Evolutionary conservation across 2,113 vertebrate genomes (phyloP), one percentile per base, ranked within the genome.

Genomic region (Colossoma macropomum): DNA sequence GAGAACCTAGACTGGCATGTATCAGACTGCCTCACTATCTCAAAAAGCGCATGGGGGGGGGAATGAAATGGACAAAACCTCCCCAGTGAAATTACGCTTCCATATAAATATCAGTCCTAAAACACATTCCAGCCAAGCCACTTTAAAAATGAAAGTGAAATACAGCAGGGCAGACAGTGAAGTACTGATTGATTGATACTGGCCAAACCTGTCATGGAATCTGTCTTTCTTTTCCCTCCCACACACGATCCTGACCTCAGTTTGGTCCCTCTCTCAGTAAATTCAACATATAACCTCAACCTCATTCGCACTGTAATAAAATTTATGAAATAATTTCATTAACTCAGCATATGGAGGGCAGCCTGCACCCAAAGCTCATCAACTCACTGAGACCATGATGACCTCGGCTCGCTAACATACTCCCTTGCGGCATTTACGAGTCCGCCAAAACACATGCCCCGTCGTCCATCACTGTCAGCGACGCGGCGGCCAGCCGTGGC

Each of bases 381-480:
- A 72, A 48, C 30, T 56, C 62, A 5, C 21, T 0, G 15, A 38
- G 75, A 71, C 13, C 4, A 30, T 8, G 66, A 25, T 73, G 80
- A 84, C 77, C 79, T 65, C 28, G 1, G 10, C 68, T 56, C 52
- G 27, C 59, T 28, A 62, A 69, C 66, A 62, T 72, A 70, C 38
- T 60, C 38, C 54, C 63, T 11, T 16, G 8, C 3, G 50, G n/a
- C n/a, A 2, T 28, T 73, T 45, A 0, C 13, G 19, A 79, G 75
- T 69, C 52, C 23, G 28, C 65, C 52, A 86, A 79, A 30, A 73
- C n/a, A 50, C 17, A 73, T 71, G 28, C 2, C 30, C 8, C 63
- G 16, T 76, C 63, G 5, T 83, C 63, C 38, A 66, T 87, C 86
- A 86, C 70, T 78, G 82, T 89, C 86, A 82, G 74, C 77, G 41